A percentile compares a stretch with the other conserved stretches of the same genome.
phyloP scores from a whole-genome alignment of 1,140 invertebrate species.

The Bathynomus jamesi region DNA sequence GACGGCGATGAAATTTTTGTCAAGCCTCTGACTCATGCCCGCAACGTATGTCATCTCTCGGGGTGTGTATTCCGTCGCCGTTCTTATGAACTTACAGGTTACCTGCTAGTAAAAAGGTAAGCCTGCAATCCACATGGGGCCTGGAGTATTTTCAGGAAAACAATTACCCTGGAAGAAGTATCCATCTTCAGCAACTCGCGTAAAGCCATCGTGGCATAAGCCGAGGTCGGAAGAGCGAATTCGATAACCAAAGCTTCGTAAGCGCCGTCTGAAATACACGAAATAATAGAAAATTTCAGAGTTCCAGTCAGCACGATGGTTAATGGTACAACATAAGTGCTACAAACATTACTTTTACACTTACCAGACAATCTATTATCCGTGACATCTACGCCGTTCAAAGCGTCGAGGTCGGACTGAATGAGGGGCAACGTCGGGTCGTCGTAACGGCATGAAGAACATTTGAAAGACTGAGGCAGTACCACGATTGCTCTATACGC shows the following conservation, averaged over 20 bases:
- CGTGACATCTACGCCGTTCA: slow-evolving; percentile 38
- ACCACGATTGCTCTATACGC: slow-evolving; percentile 68
- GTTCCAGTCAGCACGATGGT: no score
- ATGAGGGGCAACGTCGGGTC: slow-evolving; percentile 62
- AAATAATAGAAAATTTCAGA: neutral
- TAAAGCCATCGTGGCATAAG: slow-evolving; percentile 92
- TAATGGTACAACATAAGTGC: no score
- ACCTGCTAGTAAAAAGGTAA: no score
- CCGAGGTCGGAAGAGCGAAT: slow-evolving; percentile 68
- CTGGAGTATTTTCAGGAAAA: no score
- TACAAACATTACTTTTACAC: no score
- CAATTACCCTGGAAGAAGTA: slow-evolving; percentile 38
- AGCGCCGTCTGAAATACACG: slow-evolving; percentile 52
- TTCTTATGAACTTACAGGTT: no score
- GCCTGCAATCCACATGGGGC: no score
- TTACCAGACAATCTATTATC: slow-evolving; percentile 15
- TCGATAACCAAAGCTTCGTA: slow-evolving; percentile 71
- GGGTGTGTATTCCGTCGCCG: no score
- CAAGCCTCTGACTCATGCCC: no score
- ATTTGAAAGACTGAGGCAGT: slow-evolving; percentile 59
- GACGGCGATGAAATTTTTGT: no score
- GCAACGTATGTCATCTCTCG: no score
- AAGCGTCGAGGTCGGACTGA: slow-evolving; percentile 56
- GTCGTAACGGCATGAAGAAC: slow-evolving; percentile 62
- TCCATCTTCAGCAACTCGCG: slow-evolving; percentile 72